These are phyloP conservation scores for Strigamia crassipes DNA, from an alignment of 2,888 invertebrate species.

Conservation along the genomic window DNA sequence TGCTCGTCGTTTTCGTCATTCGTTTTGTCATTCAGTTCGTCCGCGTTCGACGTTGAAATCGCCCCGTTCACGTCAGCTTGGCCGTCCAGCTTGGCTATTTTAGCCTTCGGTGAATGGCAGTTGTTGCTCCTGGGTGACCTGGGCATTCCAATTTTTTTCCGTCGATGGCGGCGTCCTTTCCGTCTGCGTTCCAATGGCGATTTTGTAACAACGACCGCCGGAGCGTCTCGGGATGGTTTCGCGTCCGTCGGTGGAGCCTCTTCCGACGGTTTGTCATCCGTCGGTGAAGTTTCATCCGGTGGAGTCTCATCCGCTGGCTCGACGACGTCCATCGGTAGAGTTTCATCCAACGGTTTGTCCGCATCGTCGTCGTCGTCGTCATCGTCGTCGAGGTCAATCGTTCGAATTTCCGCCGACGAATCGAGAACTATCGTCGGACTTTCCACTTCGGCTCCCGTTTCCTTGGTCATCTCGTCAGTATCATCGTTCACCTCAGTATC, in stretches of 20 bases:
- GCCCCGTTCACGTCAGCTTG: background rate
- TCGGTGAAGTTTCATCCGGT: background rate
- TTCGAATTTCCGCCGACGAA: too few relatives aligned
- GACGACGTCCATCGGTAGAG: background rate
- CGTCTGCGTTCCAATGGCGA: background rate
- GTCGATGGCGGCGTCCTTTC: background rate
- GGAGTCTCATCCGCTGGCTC: background rate
- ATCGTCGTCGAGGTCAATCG: background rate
- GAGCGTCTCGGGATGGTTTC: background rate
- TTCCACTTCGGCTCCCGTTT: background rate
- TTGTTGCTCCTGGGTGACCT: background rate
- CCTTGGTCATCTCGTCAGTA: background rate
- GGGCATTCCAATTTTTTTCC: background rate
- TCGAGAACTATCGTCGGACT: background rate
- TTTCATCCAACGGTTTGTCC: too few relatives aligned
- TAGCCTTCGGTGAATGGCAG: slow-evolving; percentile 8
- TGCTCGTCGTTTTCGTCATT: background rate
- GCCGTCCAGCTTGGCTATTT: background rate
- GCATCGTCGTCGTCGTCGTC: too few relatives aligned
- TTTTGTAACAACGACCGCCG: background rate
- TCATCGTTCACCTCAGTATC: background rate
- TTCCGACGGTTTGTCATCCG: too few relatives aligned
- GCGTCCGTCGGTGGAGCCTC: background rate
- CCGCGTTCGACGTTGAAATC: background rate
- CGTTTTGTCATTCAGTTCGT: background rate